Percentiles rank a stretch among this genome's conserved stretches.
These are phyloP conservation scores for Cylindroiulus punctatus DNA, from an alignment of 2,888 invertebrate species.

Conservation along the genomic window DNA sequence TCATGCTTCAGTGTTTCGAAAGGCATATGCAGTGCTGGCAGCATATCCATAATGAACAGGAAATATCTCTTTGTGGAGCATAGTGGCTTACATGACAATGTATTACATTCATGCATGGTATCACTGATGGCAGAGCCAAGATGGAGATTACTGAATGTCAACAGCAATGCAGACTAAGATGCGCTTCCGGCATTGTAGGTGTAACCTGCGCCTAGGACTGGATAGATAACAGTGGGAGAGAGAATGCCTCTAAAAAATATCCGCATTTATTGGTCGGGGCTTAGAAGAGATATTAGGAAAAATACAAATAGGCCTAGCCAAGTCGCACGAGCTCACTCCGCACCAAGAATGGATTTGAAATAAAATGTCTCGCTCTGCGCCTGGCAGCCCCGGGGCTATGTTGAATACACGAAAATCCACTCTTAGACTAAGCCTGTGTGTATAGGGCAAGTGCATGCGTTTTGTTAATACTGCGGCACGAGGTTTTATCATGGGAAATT, in stretches of 20 bases:
- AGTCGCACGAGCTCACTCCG: background rate
- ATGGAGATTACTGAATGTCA: constrained; percentile 50
- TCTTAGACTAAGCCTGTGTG: constrained; percentile 7
- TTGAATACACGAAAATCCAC: constrained; percentile 51
- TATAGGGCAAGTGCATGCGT: constrained; percentile 33
- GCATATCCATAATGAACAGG: constrained; percentile 36
- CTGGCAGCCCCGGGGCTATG: constrained; percentile 8
- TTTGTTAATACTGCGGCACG: background rate
- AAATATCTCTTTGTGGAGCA: constrained; percentile 31
- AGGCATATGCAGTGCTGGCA: constrained; percentile 7
- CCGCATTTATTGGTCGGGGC: constrained; percentile 21
- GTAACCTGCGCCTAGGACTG: constrained; percentile 11
- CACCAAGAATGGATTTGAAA: constrained; percentile 19
- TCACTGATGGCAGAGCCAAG: constrained; percentile 46
- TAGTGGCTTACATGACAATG: constrained; percentile 38
- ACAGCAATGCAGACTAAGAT: constrained; percentile 42
- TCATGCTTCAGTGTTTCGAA: background rate
- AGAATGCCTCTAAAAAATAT: constrained; percentile 48
- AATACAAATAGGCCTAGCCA: background rate
- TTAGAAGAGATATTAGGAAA: constrained; percentile 17
- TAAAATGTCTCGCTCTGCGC: constrained; percentile 31
- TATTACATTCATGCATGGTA: constrained; percentile 49
- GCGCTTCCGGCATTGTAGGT: constrained; percentile 49
- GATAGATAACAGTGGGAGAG: constrained; percentile 22
- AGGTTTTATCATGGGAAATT: constrained; percentile 47